Evolutionary conservation across 1,140 invertebrate genomes (phyloP).

Genomic region (Hesperophylax magnus): DNA sequence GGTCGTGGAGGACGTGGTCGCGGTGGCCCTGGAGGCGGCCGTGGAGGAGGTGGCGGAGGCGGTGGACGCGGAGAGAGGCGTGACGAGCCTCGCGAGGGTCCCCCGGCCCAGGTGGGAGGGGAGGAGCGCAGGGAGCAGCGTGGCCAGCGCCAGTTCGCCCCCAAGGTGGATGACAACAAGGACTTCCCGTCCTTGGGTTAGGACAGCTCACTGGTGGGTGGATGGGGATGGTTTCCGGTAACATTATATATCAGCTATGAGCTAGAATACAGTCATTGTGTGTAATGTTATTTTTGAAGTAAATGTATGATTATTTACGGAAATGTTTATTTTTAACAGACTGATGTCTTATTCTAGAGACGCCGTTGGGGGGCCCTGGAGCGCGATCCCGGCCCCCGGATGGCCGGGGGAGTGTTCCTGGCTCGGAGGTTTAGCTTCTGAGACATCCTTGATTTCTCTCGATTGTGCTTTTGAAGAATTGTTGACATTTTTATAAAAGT

Average conservation of each 20-base stretch:
- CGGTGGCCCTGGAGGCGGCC: constrained; percentile 61
- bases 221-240: constrained; percentile 39
- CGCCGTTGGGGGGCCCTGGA: constrained; percentile 12
- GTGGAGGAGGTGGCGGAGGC: constrained; percentile 59
- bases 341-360: constrained; percentile 59
- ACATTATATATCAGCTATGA: constrained; percentile 48
- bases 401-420: constrained; percentile 5
- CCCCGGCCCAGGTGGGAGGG: not conserved
- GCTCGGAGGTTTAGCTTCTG: constrained; percentile 15
- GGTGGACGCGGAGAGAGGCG: constrained; percentile 54
- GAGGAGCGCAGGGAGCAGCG: constrained; percentile 60
- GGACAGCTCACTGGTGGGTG: constrained; percentile 54
- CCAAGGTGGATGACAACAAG: constrained; percentile 95
- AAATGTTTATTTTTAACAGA: constrained; percentile 68
- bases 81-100: constrained; percentile 49
- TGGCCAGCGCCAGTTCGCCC: constrained; percentile 75
- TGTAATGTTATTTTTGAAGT: constrained; percentile 72
- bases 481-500: constrained; percentile 48
- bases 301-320: constrained; percentile 72
- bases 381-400: not conserved
- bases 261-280: constrained; percentile 62
- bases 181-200: constrained; percentile 94
- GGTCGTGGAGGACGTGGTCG: constrained; percentile 74
- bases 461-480: constrained; percentile 44
- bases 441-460: constrained; percentile 26